Evolutionary conservation across 2,113 vertebrate genomes (phyloP).

Genomic region (Platysteira castanea): DNA sequence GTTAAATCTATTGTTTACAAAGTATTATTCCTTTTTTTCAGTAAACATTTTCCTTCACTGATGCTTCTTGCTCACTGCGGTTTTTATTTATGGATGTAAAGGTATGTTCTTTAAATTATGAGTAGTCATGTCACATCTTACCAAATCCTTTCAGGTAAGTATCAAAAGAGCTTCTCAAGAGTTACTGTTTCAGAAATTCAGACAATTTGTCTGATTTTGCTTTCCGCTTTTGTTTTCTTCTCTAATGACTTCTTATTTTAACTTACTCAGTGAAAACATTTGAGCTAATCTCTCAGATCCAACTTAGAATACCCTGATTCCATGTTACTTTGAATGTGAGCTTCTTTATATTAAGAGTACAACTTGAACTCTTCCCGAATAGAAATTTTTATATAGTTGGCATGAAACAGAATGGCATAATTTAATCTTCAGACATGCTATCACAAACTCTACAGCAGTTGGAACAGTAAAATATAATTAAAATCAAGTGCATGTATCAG

Average conservation of each 20-base stretch:
- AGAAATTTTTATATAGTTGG: background rate
- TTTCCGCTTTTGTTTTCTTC: background rate
- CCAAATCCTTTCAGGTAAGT: background rate
- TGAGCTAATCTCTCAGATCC: background rate
- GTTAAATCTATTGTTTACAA: background rate
- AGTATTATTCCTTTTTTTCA: background rate
- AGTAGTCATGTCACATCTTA: background rate
- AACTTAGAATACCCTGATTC: background rate
- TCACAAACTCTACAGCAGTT: background rate
- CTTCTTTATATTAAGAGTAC: background rate
- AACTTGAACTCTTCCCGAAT: background rate
- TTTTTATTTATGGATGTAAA: background rate
- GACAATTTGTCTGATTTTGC: background rate
- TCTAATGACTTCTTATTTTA: background rate
- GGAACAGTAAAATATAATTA: background rate
- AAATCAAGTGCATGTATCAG: fast-evolving
- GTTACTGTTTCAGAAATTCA: background rate
- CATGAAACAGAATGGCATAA: background rate
- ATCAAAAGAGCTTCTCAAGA: background rate
- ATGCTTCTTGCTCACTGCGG: background rate
- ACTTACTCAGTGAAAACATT: background rate
- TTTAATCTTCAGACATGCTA: background rate
- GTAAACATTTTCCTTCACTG: background rate
- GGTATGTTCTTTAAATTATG: background rate
- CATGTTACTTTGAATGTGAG: background rate